phyloP scores from a whole-genome alignment of 2,888 invertebrate species.

The Sesia bembeciformis region DNA sequence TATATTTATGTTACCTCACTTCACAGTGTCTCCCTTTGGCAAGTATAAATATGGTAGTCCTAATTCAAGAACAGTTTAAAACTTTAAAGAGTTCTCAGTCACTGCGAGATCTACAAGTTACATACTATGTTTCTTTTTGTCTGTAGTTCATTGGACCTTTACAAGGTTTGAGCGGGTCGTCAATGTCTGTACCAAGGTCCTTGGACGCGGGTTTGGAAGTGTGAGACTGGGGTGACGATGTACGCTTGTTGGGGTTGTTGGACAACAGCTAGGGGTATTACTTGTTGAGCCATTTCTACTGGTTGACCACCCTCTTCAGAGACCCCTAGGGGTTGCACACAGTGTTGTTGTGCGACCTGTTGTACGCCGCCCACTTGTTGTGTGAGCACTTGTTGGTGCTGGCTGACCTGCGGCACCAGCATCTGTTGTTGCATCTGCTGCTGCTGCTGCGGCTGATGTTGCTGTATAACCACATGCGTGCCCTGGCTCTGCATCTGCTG shows the following conservation, averaged over 20 bases:
- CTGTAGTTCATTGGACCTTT: conserved; percentile 14
- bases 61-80: conserved; percentile 15
- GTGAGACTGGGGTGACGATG: conserved; percentile 78
- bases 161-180: conserved; percentile 21
- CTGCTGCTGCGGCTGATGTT: conserved; percentile 24
- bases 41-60: background rate
- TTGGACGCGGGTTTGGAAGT: conserved; percentile 77
- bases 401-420: conserved; percentile 66
- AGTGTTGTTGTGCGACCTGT: conserved; percentile 63
- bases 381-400: conserved; percentile 65
- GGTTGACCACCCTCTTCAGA: conserved; percentile 67
- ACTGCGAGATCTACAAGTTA: conserved; percentile 31
- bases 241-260: conserved; percentile 78
- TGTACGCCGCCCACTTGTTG: conserved; percentile 56
- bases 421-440: conserved; percentile 65
- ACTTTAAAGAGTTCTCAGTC: conserved; percentile 31
- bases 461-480: conserved; percentile 24
- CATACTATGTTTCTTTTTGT: conserved; percentile 21
- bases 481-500: conserved; percentile 21
- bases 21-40: background rate
- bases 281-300: conserved; percentile 77
- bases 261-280: conserved; percentile 77
- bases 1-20: too few species aligned
- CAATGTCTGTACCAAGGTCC: conserved; percentile 74
- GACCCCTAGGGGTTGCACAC: conserved; percentile 65